Conservation (phyloP, 2,888 invertebrate genomes). For the Lasioglossum figueresi region DNA sequence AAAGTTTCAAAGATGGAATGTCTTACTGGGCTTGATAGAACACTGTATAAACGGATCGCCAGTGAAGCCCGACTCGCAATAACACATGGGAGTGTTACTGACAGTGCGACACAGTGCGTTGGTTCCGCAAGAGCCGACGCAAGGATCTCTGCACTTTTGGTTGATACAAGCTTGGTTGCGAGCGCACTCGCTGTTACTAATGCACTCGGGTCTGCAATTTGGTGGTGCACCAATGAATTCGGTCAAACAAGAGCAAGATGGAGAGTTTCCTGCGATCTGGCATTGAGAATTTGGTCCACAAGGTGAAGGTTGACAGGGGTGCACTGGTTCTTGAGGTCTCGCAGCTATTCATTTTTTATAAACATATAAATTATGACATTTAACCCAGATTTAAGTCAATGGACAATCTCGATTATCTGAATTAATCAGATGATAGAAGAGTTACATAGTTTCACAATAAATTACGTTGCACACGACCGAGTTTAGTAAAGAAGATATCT, state of each 20-base stretch:
- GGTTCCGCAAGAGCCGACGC: slow-evolving; percentile 90
- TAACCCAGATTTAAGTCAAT: too few relatives aligned
- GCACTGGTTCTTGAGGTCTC: slow-evolving; percentile 86
- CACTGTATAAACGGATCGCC: slow-evolving; percentile 89
- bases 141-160: slow-evolving; percentile 90
- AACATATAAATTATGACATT: not conserved
- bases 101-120: slow-evolving; percentile 89
- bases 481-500: too few relatives aligned
- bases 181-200: slow-evolving; percentile 91
- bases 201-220: slow-evolving; percentile 91
- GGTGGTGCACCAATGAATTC: slow-evolving; percentile 91
- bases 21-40: slow-evolving; percentile 75
- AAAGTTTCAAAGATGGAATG: not conserved
- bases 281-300: slow-evolving; percentile 88
- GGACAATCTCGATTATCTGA: too few relatives aligned
- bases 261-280: slow-evolving; percentile 89
- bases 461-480: too few relatives aligned
- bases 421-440: too few relatives aligned
- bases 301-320: slow-evolving; percentile 89
- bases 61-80: slow-evolving; percentile 85
- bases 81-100: slow-evolving; percentile 88
- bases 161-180: slow-evolving; percentile 89
- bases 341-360: slow-evolving; percentile 70
- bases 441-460: too few relatives aligned
- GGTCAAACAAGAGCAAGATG: slow-evolving; percentile 92